These are phyloP conservation scores for Microtus agrestis DNA, from an alignment of 2,797 vertebrate genomes.

Conservation along the genomic window DNA sequence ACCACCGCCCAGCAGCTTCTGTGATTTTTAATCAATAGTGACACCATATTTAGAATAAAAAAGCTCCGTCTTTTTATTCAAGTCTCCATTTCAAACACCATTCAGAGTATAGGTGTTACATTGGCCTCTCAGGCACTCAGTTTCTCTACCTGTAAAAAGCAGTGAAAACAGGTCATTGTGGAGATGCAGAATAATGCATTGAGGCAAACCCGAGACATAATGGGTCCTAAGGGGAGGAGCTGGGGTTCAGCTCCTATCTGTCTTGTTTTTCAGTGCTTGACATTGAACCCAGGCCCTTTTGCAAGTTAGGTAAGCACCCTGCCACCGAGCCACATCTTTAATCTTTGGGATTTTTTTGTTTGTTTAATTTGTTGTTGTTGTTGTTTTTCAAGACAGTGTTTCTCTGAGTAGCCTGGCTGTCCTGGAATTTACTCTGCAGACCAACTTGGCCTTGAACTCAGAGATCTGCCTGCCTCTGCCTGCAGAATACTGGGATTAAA, in stretches of 20 bases:
- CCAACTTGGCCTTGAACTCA: neutral
- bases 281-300: neutral
- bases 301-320: neutral
- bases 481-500: neutral
- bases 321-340: neutral
- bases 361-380: neutral
- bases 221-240: conserved; percentile 7
- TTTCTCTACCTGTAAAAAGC: neutral
- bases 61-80: neutral
- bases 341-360: no score
- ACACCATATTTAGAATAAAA: neutral
- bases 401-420: neutral
- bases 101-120: neutral
- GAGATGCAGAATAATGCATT: neutral
- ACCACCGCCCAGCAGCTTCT: neutral
- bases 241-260: neutral
- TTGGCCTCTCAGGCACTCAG: conserved; percentile 5
- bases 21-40: neutral
- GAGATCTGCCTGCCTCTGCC: neutral
- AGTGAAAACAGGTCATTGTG: neutral
- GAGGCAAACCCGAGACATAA: neutral
- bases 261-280: neutral
- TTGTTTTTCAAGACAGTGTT: neutral
- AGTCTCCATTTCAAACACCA: neutral
- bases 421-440: neutral